phyloP scores from a whole-genome alignment of 2,113 vertebrate genomes.

The Phrynosoma blainvillii region DNA sequence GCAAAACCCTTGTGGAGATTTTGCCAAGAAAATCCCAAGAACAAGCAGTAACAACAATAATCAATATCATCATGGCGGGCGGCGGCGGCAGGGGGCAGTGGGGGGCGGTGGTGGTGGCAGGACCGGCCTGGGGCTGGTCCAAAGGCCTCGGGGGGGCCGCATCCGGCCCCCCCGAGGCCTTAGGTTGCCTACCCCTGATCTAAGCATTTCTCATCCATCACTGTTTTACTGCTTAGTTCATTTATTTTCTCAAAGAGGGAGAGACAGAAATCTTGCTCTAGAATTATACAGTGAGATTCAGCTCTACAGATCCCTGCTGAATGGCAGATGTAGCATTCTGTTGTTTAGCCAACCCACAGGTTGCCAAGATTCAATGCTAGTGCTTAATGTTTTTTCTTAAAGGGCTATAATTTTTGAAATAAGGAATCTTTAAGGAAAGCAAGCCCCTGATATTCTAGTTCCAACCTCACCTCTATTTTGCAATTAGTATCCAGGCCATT shows the following conservation, averaged over 20 bases:
- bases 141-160: no score
- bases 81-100: no score
- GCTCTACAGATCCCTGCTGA: background rate
- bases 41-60: no score
- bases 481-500: background rate
- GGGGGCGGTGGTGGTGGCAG: no score
- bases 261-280: background rate
- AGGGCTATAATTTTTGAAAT: background rate
- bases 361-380: constrained; percentile 2
- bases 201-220: background rate
- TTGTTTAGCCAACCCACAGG: constrained; percentile 17
- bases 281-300: background rate
- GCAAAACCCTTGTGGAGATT: no score
- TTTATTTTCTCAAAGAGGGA: background rate
- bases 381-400: background rate
- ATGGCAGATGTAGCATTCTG: background rate
- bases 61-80: no score
- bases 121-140: no score
- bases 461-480: background rate
- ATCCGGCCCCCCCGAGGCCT: no score
- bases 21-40: no score
- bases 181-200: no score
- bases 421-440: background rate
- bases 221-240: background rate
- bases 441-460: background rate